Conservation (phyloP, 2,888 invertebrate species). For the Kryphioiulus occultus region DNA sequence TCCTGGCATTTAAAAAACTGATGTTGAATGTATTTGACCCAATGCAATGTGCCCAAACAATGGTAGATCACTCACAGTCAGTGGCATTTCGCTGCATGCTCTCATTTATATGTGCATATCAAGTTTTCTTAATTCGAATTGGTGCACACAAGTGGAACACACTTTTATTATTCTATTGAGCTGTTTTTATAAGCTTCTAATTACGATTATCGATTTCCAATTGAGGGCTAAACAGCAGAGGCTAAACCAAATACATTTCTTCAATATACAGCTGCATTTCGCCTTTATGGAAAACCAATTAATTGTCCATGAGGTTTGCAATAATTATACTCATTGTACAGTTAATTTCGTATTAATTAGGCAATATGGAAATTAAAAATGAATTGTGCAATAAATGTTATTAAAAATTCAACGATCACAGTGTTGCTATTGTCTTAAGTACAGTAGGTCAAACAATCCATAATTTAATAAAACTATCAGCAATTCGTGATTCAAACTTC, state of each 20-base stretch:
- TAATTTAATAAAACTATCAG: neutral
- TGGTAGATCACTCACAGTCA: neutral
- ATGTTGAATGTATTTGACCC: neutral
- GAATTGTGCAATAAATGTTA: neutral
- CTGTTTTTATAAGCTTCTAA: conserved; percentile 14
- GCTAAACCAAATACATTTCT: neutral
- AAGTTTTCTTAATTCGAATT: neutral
- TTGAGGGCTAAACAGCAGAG: neutral
- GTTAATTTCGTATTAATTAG: neutral
- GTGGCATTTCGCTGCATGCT: neutral
- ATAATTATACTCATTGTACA: neutral
- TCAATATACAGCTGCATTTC: too few relatives aligned
- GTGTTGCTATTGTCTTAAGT: neutral
- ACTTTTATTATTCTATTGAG: neutral
- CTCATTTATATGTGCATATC: neutral
- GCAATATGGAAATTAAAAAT: neutral
- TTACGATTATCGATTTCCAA: conserved; percentile 19
- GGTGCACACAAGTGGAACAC: neutral
- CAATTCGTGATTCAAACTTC: neutral
- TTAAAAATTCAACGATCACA: neutral
- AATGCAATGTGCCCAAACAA: neutral
- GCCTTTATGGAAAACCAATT: too few relatives aligned
- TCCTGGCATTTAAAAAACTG: neutral
- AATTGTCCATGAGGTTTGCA: too few relatives aligned
- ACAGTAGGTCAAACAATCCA: neutral